These are phyloP conservation scores for Silurus glanis DNA, from an alignment of 2,113 vertebrate species.

Conservation along the genomic window DNA sequence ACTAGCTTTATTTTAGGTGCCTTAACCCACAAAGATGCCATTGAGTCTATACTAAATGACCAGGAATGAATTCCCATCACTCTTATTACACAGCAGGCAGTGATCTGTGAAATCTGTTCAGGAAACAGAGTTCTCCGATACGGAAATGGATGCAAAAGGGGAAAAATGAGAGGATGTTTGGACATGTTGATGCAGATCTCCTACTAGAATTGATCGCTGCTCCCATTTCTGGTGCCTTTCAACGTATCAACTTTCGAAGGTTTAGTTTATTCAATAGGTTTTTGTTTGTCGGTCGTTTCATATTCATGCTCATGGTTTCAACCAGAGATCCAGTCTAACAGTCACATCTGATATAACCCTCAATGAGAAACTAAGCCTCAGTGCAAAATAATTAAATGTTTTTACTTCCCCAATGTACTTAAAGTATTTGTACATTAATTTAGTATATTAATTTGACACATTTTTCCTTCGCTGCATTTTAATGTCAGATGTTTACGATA, in stretches of 20 bases:
- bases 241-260: neutral
- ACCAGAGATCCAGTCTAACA: neutral
- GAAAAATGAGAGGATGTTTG: constrained; percentile 1
- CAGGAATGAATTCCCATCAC: neutral
- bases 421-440: too few species aligned
- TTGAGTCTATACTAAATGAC: neutral
- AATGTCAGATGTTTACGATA: too few species aligned
- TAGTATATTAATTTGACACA: too few species aligned
- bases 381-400: too few species aligned
- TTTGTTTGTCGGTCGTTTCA: neutral
- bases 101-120: constrained; percentile 4
- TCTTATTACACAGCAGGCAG: neutral
- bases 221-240: neutral
- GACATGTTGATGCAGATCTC: neutral
- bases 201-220: neutral
- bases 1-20: neutral
- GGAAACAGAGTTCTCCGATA: neutral
- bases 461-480: too few species aligned
- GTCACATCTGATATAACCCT: neutral
- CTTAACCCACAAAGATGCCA: neutral
- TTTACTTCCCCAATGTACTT: too few species aligned
- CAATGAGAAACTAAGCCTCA: neutral
- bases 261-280: neutral
- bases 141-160: constrained; percentile 6
- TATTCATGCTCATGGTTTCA: neutral